Base-by-base conservation (phyloP, 2,797 vertebrate genomes). In the Sciaenops ocellatus region DNA sequence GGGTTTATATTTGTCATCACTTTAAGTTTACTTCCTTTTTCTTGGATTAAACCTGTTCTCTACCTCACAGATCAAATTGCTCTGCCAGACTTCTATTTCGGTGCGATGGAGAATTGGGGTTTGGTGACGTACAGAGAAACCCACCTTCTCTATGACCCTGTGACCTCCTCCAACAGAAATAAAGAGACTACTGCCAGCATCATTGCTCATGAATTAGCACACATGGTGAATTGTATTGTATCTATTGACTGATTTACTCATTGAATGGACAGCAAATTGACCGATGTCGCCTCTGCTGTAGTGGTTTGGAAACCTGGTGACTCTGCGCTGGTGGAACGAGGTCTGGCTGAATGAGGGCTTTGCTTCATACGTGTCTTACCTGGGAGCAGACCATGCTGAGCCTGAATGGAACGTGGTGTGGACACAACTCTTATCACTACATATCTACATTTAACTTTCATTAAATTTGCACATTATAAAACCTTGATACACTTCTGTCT, bases 261-360 rank as follows among this genome's bases (percentile, higher is more conserved):
- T 24, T 9, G 22, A 44, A 26, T 11, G 20, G 1, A 26, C 1
- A 24, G 4, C 69, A 17, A 11, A 57, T 15, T 52, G 30, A 50
- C 3, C 22, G n/a, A 18, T 54, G 24, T 60, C 10, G 4, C 72
- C 8, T 79, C 4, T 68, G 52, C 16, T 76, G 51, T 91, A 99
- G 98, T 99, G 98, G 98, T 99, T 99, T 4, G 98, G 98, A n/a
- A 99, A 99, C 91, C 94, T 99, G 87, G 98, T 99, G 80, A 99
- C 98, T 0, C 87, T 99, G 69, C 92, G 42, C 4, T 99, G 98
- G 98, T 99, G 98, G 98, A 99, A 98, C 0, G 97, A 99, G 82
- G 94, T 99, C 41, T 99, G 98, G 98, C 93, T 99, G 79, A 99
- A 99, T 0, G 98, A 99, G 83, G 98, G 98, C 71, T 99, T 99